Base-by-base conservation (phyloP, 2,113 vertebrate species). In the Rhinopomastus cyanomelas region DNA sequence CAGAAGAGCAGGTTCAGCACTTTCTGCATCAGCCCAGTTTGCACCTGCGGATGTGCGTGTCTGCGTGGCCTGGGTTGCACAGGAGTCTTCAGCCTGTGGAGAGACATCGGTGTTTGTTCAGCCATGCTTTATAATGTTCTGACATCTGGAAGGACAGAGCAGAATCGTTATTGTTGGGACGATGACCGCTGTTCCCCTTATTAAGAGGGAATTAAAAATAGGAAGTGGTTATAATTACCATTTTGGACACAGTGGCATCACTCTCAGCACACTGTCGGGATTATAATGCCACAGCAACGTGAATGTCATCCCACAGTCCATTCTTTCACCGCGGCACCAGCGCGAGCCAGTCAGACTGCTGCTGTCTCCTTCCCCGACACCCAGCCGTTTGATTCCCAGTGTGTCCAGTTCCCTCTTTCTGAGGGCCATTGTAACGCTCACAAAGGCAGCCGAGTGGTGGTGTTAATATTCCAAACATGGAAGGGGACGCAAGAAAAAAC, bases 181-280 rank as follows among this genome's bases (percentile, higher is more conserved):
- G 83, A 88, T 75, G 64, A 62, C 75, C 72, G 69, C 52, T 19
- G 48, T 72, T 78, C 62, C 56, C 52, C 72, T 92, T 92, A 59
- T 55, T 82, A 87, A 79, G 74, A 89, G 19, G 67, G 88, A 93
- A 96, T 95, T 89, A 87, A 93, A 95, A 94, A 95, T 91, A 95
- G 86, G 83, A 93, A 87, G 90, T 15, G 34, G 62, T 91, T 90
- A 77, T 90, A 94, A 93, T 87, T 73, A 90, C 42, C 42, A 64
- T 60, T 81, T 62, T 88, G 92, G 89, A 89, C 91, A 67, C 74
- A 62, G 52, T 10, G 66, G 82, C 85, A 76, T 80, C 68, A 27
- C 52, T 93, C 91, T 89, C 87, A 89, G 65, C 73, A 30, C 19
- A 5, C 73, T 62, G 80, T 42, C 0, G 0, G 77, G 52, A 87